Conservation (phyloP, 2,888 invertebrate genomes). For the Nomada fucata region DNA sequence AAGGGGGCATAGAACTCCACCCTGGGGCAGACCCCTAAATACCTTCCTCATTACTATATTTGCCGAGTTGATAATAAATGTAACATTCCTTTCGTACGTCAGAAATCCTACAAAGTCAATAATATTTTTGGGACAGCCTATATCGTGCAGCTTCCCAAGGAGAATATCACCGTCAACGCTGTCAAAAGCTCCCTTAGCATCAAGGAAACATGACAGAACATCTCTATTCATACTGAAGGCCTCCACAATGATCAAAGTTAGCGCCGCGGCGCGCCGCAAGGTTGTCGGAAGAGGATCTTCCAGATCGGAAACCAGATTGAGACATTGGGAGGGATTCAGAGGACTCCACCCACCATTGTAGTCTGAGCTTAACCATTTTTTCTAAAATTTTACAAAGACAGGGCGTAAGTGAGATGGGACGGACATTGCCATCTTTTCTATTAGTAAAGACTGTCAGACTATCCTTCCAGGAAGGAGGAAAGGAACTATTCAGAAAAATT, state of each 20-base stretch:
- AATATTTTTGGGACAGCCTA: background rate
- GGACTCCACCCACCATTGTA: slow-evolving; percentile 8
- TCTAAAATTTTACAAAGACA: slow-evolving; percentile 15
- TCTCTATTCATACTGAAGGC: background rate
- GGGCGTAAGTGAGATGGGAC: slow-evolving; percentile 6
- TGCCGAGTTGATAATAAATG: background rate
- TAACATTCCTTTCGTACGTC: background rate
- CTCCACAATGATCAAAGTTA: background rate
- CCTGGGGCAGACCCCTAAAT: background rate
- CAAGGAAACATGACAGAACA: background rate
- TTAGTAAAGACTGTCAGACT: slow-evolving; percentile 1
- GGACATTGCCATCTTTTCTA: background rate
- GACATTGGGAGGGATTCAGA: background rate
- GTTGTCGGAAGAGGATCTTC: background rate
- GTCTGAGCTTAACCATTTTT: background rate
- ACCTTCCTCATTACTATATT: background rate
- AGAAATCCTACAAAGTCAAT: background rate
- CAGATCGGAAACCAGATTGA: background rate
- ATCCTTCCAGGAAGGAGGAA: background rate
- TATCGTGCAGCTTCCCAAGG: background rate
- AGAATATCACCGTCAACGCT: background rate
- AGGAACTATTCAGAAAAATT: background rate
- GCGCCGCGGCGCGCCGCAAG: background rate
- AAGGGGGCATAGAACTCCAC: background rate
- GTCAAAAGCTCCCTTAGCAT: background rate